A percentile compares a stretch with the other conserved stretches of the same genome.
Conservation (phyloP, 2,797 vertebrate species). For the Rhynchonycteris naso region DNA sequence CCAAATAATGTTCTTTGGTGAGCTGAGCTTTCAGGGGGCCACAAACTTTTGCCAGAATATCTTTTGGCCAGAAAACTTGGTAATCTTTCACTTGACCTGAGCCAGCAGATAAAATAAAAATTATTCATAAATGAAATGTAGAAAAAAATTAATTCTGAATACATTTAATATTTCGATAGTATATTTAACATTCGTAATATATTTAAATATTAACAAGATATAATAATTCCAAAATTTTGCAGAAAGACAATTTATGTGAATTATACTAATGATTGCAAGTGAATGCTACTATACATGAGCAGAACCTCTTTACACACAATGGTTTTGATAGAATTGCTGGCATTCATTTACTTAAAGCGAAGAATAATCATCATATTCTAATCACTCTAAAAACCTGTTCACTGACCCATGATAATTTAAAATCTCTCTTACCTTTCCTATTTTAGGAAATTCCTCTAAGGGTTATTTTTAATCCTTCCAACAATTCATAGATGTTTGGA, state of each 20-base stretch:
- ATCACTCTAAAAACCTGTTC: constrained; percentile 30
- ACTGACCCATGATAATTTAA: constrained; percentile 33
- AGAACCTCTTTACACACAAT: constrained; percentile 5
- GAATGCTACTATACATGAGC: background rate
- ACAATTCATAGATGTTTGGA: constrained; percentile 8
- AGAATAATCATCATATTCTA: constrained; percentile 48
- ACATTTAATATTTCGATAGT: background rate
- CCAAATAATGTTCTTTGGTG: background rate
- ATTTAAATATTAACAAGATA: background rate
- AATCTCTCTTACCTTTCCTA: constrained; percentile 48
- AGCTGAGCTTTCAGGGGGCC: background rate
- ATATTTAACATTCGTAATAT: background rate
- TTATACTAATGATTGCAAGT: background rate
- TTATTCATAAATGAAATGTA: background rate
- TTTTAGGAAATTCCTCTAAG: constrained; percentile 40
- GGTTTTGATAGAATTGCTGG: background rate
- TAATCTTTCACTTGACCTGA: background rate
- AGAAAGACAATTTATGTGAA: background rate
- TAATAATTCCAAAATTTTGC: background rate
- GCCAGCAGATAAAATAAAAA: background rate
- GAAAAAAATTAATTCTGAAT: constrained; percentile 15
- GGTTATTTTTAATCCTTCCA: constrained; percentile 40
- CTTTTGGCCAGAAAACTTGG: background rate
- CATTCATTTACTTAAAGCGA: constrained; percentile 44
- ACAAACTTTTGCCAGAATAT: background rate